phyloP scores from a whole-genome alignment of 2,113 vertebrate species.

The Dicrurus megarhynchus region DNA sequence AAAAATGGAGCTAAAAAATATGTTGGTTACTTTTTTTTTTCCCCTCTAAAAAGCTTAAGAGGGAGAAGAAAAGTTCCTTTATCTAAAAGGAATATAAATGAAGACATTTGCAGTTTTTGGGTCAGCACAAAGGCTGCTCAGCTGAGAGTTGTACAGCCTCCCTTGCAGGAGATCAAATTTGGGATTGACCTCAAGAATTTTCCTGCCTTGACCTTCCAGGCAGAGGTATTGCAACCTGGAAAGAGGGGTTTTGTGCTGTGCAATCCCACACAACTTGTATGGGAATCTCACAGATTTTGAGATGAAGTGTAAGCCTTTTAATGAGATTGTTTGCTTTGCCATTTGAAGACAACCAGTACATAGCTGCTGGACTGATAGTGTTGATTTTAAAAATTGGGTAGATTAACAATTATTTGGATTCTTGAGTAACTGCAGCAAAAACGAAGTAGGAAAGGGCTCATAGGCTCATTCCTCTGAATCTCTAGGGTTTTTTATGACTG shows the following conservation, averaged over 20 bases:
- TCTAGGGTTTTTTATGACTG: neutral
- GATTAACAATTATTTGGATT: neutral
- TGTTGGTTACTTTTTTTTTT: neutral
- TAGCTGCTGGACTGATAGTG: neutral
- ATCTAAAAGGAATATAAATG: constrained; percentile 65
- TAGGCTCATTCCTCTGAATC: neutral
- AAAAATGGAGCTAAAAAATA: constrained; percentile 46
- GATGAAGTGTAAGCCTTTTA: neutral
- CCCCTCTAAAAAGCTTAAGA: constrained; percentile 51
- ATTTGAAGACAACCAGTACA: neutral
- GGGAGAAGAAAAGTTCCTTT: constrained; percentile 46
- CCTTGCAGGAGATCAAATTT: neutral
- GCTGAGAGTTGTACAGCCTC: neutral
- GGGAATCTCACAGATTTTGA: neutral
- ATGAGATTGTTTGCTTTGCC: neutral
- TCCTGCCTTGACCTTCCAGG: neutral
- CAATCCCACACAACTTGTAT: neutral
- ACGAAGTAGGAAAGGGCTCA: neutral
- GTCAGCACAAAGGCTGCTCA: constrained; percentile 60
- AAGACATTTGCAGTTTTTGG: constrained; percentile 63
- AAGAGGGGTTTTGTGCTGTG: neutral
- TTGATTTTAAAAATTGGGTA: neutral
- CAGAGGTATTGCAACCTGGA: neutral
- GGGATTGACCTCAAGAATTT: constrained; percentile 21
- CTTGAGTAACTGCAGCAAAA: neutral